Evolutionary conservation across 2,888 invertebrate genomes (phyloP).

Genomic region (Steinernema carpocapsae): DNA sequence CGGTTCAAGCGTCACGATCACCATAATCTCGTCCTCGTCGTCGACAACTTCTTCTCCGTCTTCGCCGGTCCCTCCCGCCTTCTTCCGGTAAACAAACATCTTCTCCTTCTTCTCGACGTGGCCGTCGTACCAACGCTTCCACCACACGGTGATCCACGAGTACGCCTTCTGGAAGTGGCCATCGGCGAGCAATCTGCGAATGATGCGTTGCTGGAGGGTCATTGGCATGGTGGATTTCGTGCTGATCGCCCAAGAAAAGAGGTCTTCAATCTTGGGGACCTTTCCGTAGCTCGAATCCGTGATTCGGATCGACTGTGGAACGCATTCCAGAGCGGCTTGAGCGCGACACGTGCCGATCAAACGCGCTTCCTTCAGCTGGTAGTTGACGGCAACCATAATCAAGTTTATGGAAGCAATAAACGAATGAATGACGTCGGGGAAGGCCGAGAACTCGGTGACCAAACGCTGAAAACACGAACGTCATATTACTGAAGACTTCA

Average conservation of each 20-base stretch:
- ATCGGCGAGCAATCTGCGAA: neutral
- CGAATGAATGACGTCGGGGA: neutral
- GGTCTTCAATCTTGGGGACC: neutral
- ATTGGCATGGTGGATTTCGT: constrained; percentile 35
- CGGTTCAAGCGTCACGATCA: neutral
- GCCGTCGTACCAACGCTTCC: constrained; percentile 49
- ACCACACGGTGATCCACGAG: constrained; percentile 41
- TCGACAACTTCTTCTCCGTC: constrained; percentile 40
- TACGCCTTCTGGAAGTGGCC: constrained; percentile 14
- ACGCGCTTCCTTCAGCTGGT: neutral
- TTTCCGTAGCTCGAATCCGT: neutral
- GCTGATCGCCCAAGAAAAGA: neutral
- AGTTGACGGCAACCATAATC: neutral
- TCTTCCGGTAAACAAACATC: constrained; percentile 58
- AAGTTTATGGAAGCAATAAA: neutral
- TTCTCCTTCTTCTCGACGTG: constrained; percentile 52
- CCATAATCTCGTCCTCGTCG: constrained; percentile 44
- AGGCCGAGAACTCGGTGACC: neutral
- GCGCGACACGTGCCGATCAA: neutral
- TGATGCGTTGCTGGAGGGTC: constrained; percentile 36
- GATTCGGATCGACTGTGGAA: neutral
- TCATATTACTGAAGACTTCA: neutral
- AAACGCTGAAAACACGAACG: neutral
- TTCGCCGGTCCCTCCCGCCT: constrained; percentile 37
- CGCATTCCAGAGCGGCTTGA: constrained; percentile 5